Evolutionary conservation across 2,797 vertebrate species (phyloP).

Genomic region (Argentina silus): DNA sequence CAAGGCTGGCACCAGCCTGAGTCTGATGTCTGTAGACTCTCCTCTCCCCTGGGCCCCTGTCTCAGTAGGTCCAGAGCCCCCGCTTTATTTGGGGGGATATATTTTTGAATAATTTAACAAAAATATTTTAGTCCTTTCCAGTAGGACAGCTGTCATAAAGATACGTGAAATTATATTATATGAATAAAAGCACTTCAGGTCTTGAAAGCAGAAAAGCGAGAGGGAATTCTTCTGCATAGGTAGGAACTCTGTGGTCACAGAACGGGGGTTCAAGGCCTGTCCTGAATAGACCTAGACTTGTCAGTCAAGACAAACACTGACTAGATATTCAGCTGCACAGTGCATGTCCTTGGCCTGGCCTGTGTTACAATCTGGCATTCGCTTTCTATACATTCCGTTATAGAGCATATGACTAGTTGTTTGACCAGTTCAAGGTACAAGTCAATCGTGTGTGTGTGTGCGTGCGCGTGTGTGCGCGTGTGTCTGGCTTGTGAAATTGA

Average conservation of each 20-base stretch:
- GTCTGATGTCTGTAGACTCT: neutral
- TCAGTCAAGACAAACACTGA: conserved; percentile 32
- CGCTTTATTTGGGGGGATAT: conserved; percentile 47
- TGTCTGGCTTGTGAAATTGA: conserved; percentile 34
- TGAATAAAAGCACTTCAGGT: conserved; percentile 51
- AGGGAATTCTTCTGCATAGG: conserved; percentile 33
- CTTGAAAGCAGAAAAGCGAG: conserved; percentile 34
- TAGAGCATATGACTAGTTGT: conserved; percentile 73
- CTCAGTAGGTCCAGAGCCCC: conserved; percentile 54
- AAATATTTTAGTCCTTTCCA: conserved; percentile 57
- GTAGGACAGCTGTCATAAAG: conserved; percentile 46
- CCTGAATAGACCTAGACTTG: conserved; percentile 16
- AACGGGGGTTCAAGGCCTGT: neutral
- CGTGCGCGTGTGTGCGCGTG: conserved; percentile 15
- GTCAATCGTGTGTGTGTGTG: neutral
- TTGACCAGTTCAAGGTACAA: conserved; percentile 42
- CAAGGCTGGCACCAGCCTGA: neutral
- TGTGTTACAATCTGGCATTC: conserved; percentile 57
- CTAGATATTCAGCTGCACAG: conserved; percentile 36
- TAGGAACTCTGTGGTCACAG: neutral
- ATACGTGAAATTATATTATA: conserved; percentile 30
- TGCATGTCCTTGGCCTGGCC: conserved; percentile 44
- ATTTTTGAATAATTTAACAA: conserved; percentile 67
- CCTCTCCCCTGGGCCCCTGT: neutral
- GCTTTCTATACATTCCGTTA: conserved; percentile 78